Percentiles rank a stretch among this genome's conserved stretches.
Evolutionary conservation across 2,113 vertebrate genomes (phyloP).

Genomic region (Thalassoma bifasciatum): DNA sequence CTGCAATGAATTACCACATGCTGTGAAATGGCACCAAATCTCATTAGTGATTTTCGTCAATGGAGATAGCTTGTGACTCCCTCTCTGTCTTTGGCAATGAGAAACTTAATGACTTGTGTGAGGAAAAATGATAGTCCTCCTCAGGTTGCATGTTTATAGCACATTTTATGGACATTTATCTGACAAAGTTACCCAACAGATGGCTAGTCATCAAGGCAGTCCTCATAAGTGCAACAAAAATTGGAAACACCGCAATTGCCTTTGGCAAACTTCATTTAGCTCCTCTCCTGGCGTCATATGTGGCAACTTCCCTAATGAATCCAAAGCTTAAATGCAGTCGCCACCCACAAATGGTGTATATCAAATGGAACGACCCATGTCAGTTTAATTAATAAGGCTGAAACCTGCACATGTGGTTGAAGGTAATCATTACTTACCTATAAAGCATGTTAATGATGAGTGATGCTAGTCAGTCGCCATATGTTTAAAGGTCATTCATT

Average conservation of each 20-base stretch:
- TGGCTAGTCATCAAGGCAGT: slow-evolving; percentile 59
- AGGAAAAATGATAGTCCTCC: slow-evolving; percentile 48
- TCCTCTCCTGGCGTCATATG: slow-evolving; percentile 22
- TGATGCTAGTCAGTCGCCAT: slow-evolving; percentile 35
- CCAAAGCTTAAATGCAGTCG: slow-evolving; percentile 31
- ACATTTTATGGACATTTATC: slow-evolving; percentile 67
- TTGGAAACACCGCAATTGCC: slow-evolving; percentile 18
- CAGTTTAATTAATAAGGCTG: slow-evolving; percentile 49
- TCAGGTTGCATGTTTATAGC: slow-evolving; percentile 67
- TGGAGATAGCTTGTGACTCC: slow-evolving; percentile 49
- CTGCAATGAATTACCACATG: slow-evolving; percentile 51
- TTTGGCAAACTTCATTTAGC: slow-evolving; percentile 36
- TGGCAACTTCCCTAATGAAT: slow-evolving; percentile 46
- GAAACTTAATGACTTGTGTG: slow-evolving; percentile 68
- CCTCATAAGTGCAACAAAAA: slow-evolving; percentile 49
- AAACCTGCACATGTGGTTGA: slow-evolving; percentile 44
- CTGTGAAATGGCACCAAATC: slow-evolving; percentile 59
- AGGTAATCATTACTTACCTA: slow-evolving; percentile 47
- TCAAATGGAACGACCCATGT: slow-evolving; percentile 44
- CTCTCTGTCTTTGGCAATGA: slow-evolving; percentile 36
- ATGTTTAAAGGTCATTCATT: slow-evolving; percentile 55
- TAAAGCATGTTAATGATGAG: slow-evolving; percentile 56
- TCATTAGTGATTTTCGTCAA: slow-evolving; percentile 52
- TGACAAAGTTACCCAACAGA: slow-evolving; percentile 62
- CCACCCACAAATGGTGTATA: slow-evolving; percentile 29